phyloP scores from a whole-genome alignment of 2,797 vertebrate species.

The Tragelaphus eurycerus region DNA sequence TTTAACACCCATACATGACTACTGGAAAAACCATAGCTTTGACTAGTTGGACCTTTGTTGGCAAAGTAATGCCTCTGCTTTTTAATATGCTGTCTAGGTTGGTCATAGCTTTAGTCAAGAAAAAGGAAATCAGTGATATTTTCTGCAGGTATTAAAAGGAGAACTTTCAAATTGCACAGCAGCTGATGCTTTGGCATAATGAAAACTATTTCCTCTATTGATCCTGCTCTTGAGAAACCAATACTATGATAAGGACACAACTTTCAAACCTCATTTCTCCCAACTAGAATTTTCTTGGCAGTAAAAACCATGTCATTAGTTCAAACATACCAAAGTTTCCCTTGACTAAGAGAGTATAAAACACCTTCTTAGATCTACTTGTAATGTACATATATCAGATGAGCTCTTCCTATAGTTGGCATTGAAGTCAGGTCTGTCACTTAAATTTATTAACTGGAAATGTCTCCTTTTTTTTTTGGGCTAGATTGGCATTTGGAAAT shows the following conservation, averaged over 20 bases:
- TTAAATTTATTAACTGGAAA: neutral
- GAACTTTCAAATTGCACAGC: neutral
- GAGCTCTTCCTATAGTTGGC: neutral
- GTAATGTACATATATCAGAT: neutral
- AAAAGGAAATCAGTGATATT: neutral
- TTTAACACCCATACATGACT: neutral
- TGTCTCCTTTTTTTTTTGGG: neutral
- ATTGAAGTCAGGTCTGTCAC: neutral
- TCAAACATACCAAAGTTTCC: neutral
- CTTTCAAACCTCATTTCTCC: neutral
- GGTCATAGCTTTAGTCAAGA: neutral
- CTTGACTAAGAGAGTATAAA: neutral
- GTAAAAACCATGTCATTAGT: neutral
- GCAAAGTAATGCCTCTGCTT: neutral
- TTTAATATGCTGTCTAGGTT: neutral
- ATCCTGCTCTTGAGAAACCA: neutral
- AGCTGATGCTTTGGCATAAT: neutral
- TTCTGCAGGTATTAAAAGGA: neutral
- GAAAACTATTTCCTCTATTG: neutral
- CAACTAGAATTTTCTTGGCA: neutral
- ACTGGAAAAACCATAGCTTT: neutral
- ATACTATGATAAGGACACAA: neutral
- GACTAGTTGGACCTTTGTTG: neutral
- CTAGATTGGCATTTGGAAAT: constrained; percentile 82
- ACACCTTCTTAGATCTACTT: neutral